Evolutionary conservation across 1,140 invertebrate species (phyloP).

Genomic region (Drosophila pseudoobscura): DNA sequence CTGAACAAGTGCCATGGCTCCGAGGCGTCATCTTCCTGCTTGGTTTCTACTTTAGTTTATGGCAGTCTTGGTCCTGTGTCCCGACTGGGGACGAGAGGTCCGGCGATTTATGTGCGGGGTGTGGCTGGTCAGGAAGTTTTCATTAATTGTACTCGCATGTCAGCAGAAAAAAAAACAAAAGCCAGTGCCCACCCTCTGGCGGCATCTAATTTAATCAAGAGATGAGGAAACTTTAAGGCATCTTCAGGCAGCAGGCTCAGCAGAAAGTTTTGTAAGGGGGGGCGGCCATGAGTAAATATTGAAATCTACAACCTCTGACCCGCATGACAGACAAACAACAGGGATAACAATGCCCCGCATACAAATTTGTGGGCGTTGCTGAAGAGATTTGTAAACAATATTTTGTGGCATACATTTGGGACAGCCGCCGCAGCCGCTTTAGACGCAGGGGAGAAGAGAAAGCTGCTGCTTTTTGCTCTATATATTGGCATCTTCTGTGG

Average conservation of each 20-base stretch:
- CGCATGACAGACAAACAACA: conserved; percentile 60
- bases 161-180: conserved; percentile 34
- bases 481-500: conserved; percentile 43
- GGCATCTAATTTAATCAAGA: conserved; percentile 75
- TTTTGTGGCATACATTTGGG: conserved; percentile 76
- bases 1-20: conserved; percentile 54
- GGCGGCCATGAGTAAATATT: conserved; percentile 68
- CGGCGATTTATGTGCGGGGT: conserved; percentile 59
- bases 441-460: no score
- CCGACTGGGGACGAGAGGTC: conserved; percentile 25
- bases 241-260: conserved; percentile 46
- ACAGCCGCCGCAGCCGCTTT: conserved; percentile 19
- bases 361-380: conserved; percentile 77
- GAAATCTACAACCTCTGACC: conserved; percentile 72
- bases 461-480: neutral
- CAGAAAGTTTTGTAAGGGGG: conserved; percentile 46
- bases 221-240: conserved; percentile 69
- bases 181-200: conserved; percentile 17
- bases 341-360: conserved; percentile 70
- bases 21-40: conserved; percentile 27
- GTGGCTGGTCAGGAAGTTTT: conserved; percentile 54
- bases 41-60: conserved; percentile 50
- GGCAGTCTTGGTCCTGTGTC: conserved; percentile 53
- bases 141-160: conserved; percentile 61
- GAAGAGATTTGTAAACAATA: conserved; percentile 82